Base-by-base conservation (phyloP, 2,797 vertebrate genomes). In the Eutrigla gurnardus region DNA sequence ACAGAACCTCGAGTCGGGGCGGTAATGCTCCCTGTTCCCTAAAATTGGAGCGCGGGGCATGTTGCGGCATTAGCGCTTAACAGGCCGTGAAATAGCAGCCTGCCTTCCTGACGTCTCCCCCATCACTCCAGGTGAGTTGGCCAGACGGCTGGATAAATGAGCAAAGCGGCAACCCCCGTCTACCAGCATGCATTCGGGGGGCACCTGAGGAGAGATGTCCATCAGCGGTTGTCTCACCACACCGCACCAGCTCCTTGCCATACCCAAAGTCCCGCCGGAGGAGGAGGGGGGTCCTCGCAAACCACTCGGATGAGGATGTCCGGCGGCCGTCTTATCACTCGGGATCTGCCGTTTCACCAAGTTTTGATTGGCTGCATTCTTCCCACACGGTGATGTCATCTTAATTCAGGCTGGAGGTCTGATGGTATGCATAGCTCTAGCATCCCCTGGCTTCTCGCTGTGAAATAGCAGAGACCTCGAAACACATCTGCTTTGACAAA, bases 81-180 rank as follows among this genome's bases (percentile, higher is more conserved):
- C 96, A 96, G 97, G 96, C 95, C 96, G 95, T 97, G 97, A 97
- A 97, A 97, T 97, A 96, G 95, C 95, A 94, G 94, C 93, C 96
- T 95, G 96, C 95, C 96, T 95, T 87, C 84, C 88, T 96, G 96
- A 96, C 94, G 87, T 94, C 89, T 94, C 91, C 89, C 90, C 93
- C 95, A 96, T 96, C 96, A 93, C 94, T 95, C 94, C 95, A 92
- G 94, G 93, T 76, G 93, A 93, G 94, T 91, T 91, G 87, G 92
- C 93, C 93, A 93, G 95, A 93, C 94, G 93, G 76, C 89, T 88
- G 95, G 96, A 96, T 95, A 95, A 96, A 97, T 95, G 93, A 95
- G 93, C 89, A 79, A 25, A 90, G 93, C 87, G 85, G 82, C 89
- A 79, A 9, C 87, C 85, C 77, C 78, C 82, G 86, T 86, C 86